Base-by-base conservation (phyloP, 2,888 invertebrate species). In the Ennomos quercinarius region DNA sequence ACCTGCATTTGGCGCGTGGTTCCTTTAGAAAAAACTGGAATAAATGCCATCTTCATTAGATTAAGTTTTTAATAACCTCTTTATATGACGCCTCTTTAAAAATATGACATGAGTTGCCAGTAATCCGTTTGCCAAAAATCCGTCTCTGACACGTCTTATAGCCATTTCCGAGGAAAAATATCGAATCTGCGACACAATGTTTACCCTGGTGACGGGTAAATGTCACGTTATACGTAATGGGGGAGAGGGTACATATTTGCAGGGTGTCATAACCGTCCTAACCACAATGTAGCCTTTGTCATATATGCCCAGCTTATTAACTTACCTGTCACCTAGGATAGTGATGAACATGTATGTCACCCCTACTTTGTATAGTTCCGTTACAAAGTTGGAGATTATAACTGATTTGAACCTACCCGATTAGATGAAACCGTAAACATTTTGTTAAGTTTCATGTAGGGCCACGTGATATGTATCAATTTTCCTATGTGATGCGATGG, bases 261-360 rank as follows among this genome's bases (percentile, higher is more conserved):
- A 13, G 40, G 35, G 40, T 42, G 42, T 50, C 50, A 41, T 46
- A 12, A 40, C 40, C 53, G 36, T 50, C 50, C 41, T 40, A 12
- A 40, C 40, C 53, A 39, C 45, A 43, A 43, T 37, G 39, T 44
- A 40, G 39, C 44, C 11, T 12, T 35, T 10, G 13, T 46, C 39
- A 40, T 53, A 46, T 40, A 38, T 45, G 17, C 34, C 40, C 27
- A 53, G 40, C 53, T 40, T 52, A 38, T 43, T 53, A 53, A 45
- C 53, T 53, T 53, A 53, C 53, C 12, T 53, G 45, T 46, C 39
- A 36, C 12, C 40, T 38, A 43, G 38, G 27, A 35, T 27, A 11
- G 17, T 41, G 27, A 27, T 17, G 17, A 2, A 27, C 27, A 27
- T 27, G 27, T 27, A 27, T 27, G 27, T 6, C 27, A 27, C 27